These are phyloP conservation scores for Zoanthus sociatus DNA, from an alignment of 92 coral and sea anemone species.

Conservation along the genomic window DNA sequence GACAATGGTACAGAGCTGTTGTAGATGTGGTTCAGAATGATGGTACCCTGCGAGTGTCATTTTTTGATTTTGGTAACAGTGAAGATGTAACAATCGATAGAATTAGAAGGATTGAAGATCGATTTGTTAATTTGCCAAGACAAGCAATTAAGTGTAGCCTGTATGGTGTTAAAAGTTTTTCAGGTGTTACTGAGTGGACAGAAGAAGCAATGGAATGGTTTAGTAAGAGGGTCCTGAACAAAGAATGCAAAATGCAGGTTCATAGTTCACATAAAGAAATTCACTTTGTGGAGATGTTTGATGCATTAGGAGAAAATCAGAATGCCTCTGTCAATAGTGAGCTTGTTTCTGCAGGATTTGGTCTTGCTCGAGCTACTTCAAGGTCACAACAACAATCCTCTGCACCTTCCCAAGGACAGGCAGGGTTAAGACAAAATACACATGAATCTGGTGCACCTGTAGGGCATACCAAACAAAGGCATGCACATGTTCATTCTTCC, in stretches of 20 bases:
- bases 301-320: constrained; percentile 13
- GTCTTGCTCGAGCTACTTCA: not conserved
- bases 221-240: constrained; percentile 67
- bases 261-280: constrained; percentile 42
- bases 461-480: not conserved
- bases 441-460: not conserved
- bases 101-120: constrained; percentile 76
- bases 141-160: constrained; percentile 86
- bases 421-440: not conserved
- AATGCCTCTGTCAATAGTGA: not conserved
- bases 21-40: constrained; percentile 79
- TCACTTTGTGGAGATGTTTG: constrained; percentile 47
- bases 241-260: constrained; percentile 62
- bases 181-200: constrained; percentile 69
- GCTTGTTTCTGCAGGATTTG: constrained; percentile 13
- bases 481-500: constrained; percentile 12
- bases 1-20: constrained; percentile 84
- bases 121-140: constrained; percentile 66
- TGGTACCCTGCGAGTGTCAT: constrained; percentile 78
- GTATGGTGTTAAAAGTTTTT: constrained; percentile 54
- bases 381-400: not conserved
- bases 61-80: constrained; percentile 92
- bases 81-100: constrained; percentile 79
- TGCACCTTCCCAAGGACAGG: too few species aligned
- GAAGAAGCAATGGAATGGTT: constrained; percentile 65